These are phyloP conservation scores for Pristionchus arcanus DNA, from an alignment of 2,888 invertebrate species.

Conservation along the genomic window DNA sequence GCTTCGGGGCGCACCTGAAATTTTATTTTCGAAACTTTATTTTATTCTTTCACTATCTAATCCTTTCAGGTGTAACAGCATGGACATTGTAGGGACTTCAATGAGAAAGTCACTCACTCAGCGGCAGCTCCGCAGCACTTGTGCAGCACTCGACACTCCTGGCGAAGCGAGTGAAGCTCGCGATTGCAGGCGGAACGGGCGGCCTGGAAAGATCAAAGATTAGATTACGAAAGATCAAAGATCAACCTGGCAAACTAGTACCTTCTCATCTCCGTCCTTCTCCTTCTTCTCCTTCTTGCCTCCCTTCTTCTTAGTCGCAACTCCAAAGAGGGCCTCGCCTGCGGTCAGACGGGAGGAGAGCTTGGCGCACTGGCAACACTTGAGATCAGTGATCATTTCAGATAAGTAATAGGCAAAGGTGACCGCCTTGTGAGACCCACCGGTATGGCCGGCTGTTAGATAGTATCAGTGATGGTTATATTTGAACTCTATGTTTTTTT, in stretches of 20 bases:
- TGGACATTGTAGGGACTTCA: too few species aligned
- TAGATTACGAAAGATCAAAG: background rate
- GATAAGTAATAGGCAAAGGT: too few species aligned
- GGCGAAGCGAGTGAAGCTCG: slow-evolving; percentile 22
- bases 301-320: background rate
- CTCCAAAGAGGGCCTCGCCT: slow-evolving; percentile 18
- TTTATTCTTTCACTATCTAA: too few species aligned
- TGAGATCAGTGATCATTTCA: background rate
- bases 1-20: slow-evolving; percentile 39
- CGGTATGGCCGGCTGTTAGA: background rate
- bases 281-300: slow-evolving; percentile 51
- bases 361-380: slow-evolving; percentile 52
- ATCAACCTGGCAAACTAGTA: background rate
- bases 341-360: slow-evolving; percentile 43
- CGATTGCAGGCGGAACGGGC: slow-evolving; percentile 39
- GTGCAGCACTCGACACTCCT: slow-evolving; percentile 50
- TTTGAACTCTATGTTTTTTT: background rate
- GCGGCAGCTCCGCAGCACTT: slow-evolving; percentile 45
- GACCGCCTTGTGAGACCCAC: too few species aligned
- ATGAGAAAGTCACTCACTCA: slow-evolving; percentile 5
- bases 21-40: background rate
- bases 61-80: too few species aligned
- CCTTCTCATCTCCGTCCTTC: slow-evolving; percentile 21
- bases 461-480: background rate
- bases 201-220: slow-evolving; percentile 23